Evolutionary conservation across 2,888 invertebrate species (phyloP), one percentile per base, ranked within the genome.

Genomic region (Drosophila flavopinicola): DNA sequence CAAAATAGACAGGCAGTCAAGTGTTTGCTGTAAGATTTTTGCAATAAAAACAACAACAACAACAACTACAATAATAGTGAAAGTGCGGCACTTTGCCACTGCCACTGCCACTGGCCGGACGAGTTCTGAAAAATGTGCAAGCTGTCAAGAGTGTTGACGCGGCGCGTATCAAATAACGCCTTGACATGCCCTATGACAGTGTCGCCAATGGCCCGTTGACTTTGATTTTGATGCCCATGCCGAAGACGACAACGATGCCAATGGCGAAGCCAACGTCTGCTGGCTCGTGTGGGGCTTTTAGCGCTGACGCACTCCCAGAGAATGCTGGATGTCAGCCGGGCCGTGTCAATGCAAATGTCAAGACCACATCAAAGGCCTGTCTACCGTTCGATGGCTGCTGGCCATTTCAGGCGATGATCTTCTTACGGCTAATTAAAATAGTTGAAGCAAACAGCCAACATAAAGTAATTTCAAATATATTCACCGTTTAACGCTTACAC

Each of bases 341-440:
- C 37, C 6, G 39, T 64, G 53, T 78, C 60, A 41, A 15, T 17
- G 52, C 44, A 47, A 49, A 45, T 71, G 71, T 54, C 74, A 59
- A 24, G 38, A 44, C 24, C 64, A 75, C 77, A 76, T 85, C 85
- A 80, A 80, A 85, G 85, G 39, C 42, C 52, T 66, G 78, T 66
- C 73, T 52, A 5, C 20, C 17, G 17, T 9, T 10, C 27, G 11
- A 30, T 47, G 32, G 3, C 17, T 39, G 27, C 25, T 33, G 45
- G 41, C 64, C 79, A 79, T 68, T 79, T 76, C 58, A 45, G 49
- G 48, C 30, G 37, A 39, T 42, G 57, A 61, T 79, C 63, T 52
- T 51, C 58, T 78, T 75, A 78, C 82, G 51, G 82, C 87, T 78
- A 83, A 83, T 87, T 87, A 78, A 78, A 85, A 85, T 78, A 65